phyloP scores from a whole-genome alignment of 1,140 invertebrate species.

The Teleopsis dalmanni region DNA sequence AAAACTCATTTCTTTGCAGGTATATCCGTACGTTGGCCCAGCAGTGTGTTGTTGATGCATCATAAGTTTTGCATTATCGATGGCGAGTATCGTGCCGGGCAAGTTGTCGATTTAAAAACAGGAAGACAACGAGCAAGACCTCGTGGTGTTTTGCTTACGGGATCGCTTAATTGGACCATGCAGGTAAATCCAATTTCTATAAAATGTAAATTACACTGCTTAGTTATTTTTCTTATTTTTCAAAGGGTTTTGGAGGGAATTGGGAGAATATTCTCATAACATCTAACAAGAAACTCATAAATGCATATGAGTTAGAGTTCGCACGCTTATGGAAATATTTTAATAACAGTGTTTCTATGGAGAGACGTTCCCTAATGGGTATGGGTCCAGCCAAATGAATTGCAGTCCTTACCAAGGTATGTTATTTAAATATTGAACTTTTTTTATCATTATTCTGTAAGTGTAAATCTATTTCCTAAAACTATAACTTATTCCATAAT shows the following conservation, averaged over 20 bases:
- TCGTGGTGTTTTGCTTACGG: conserved; percentile 19
- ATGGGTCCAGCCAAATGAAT: too few species aligned
- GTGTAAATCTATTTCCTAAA: too few species aligned
- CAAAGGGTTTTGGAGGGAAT: conserved; percentile 23
- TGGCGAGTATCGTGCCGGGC: conserved; percentile 11
- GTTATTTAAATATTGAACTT: too few species aligned
- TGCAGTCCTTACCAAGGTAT: too few species aligned
- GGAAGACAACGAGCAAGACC: too few species aligned
- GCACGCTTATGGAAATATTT: conserved; percentile 35
- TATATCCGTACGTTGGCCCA: conserved; percentile 19
- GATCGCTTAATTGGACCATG: conserved; percentile 31
- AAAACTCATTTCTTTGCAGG: conserved; percentile 7
- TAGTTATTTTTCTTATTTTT: not conserved
- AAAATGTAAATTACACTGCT: not conserved
- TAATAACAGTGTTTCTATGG: too few species aligned
- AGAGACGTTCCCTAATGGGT: too few species aligned
- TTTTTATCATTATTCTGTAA: too few species aligned
- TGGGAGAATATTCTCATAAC: conserved; percentile 30
- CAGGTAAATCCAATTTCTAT: too few species aligned
- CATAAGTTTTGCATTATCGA: conserved; percentile 35
- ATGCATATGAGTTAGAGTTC: conserved; percentile 24
- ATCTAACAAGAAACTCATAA: conserved; percentile 2
- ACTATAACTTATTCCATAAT: too few species aligned
- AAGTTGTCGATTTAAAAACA: not conserved
- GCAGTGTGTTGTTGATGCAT: conserved; percentile 25